phyloP scores from a whole-genome alignment of 2,797 vertebrate species.

The Pempheris klunzingeri region DNA sequence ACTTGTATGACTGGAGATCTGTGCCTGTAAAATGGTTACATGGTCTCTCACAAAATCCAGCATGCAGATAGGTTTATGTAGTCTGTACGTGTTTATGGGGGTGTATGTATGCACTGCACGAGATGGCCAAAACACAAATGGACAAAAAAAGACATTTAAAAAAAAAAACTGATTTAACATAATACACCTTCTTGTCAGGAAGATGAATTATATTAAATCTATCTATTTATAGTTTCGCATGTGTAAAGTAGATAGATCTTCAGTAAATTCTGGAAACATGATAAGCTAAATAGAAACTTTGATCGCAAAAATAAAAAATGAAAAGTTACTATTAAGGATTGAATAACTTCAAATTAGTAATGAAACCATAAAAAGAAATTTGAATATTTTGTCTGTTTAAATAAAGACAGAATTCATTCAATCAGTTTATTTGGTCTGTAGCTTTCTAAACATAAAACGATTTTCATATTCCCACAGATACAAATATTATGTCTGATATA shows the following conservation, averaged over 20 bases:
- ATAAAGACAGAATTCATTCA: slow-evolving; percentile 52
- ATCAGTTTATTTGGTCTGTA: slow-evolving; percentile 45
- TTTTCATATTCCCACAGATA: slow-evolving; percentile 56
- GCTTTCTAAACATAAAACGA: slow-evolving; percentile 48
- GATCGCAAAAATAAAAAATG: too few species aligned
- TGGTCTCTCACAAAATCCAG: slow-evolving; percentile 35
- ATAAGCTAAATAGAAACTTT: neutral
- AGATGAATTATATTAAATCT: too few species aligned
- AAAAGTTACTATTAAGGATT: too few species aligned
- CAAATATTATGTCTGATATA: slow-evolving; percentile 67
- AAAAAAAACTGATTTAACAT: neutral
- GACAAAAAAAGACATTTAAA: too few species aligned
- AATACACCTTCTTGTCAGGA: too few species aligned
- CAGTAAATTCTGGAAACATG: slow-evolving; percentile 12
- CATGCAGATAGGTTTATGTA: slow-evolving; percentile 6
- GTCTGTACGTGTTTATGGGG: slow-evolving; percentile 21
- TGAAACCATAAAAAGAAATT: slow-evolving; percentile 42
- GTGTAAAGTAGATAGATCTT: neutral
- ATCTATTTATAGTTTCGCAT: neutral
- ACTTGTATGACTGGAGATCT: slow-evolving; percentile 50
- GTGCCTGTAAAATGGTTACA: slow-evolving; percentile 40
- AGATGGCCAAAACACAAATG: slow-evolving; percentile 9
- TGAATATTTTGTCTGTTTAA: slow-evolving; percentile 50
- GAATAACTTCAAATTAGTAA: slow-evolving; percentile 5
- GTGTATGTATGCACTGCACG: neutral